Evolutionary conservation across 2,888 invertebrate species (phyloP).

Genomic region (Trypoxylon attenuatum): DNA sequence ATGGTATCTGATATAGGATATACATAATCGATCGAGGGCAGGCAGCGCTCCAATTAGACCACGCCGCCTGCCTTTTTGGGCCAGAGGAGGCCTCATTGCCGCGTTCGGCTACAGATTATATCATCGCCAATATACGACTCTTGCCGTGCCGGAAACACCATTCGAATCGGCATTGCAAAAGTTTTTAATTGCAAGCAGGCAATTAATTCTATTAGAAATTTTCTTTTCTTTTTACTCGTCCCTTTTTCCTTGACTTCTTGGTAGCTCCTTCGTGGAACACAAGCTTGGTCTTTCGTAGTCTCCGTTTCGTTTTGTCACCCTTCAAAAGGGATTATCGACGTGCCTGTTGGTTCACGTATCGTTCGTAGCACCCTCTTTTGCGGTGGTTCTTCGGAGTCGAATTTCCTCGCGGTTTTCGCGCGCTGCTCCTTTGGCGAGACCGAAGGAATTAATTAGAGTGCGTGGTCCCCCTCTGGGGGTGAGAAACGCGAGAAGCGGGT

Average conservation of each 20-base stretch:
- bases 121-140: constrained; percentile 13
- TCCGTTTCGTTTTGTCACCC: not conserved
- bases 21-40: constrained; percentile 10
- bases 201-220: not conserved
- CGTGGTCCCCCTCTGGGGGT: constrained; percentile 3
- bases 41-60: constrained; percentile 16
- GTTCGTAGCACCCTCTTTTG: too few species aligned
- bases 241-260: not conserved
- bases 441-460: constrained; percentile 53
- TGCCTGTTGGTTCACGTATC: too few species aligned
- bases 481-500: too few species aligned
- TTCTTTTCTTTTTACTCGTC: not conserved
- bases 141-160: not conserved
- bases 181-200: constrained; percentile 43
- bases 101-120: constrained; percentile 11
- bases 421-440: constrained; percentile 17
- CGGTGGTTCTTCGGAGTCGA: not conserved
- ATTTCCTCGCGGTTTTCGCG: too few species aligned
- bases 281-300: not conserved
- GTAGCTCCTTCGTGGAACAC: too few species aligned
- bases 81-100: not conserved
- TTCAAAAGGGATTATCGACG: constrained; percentile 24
- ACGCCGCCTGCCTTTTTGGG: not conserved
- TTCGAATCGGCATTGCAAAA: constrained; percentile 30
- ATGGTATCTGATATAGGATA: not conserved